phyloP scores from a whole-genome alignment of 2,113 vertebrate species.

The Triplophysa siluroides region DNA sequence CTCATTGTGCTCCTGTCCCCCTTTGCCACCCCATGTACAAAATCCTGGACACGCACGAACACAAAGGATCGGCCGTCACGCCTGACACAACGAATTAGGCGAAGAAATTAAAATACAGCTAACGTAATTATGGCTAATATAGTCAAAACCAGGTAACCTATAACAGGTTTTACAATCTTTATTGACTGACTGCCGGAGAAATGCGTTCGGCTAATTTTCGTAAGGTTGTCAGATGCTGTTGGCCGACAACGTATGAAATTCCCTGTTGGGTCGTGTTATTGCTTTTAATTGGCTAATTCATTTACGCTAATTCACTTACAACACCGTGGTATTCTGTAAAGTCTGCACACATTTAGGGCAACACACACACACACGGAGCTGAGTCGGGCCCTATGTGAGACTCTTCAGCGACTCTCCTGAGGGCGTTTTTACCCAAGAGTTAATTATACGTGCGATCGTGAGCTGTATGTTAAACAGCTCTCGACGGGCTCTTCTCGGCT shows the following conservation, averaged over 20 bases:
- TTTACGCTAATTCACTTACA: constrained; percentile 43
- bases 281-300: constrained; percentile 49
- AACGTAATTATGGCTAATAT: background rate
- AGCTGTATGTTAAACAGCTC: constrained; percentile 40
- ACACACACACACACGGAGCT: background rate
- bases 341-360: constrained; percentile 11
- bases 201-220: constrained; percentile 1
- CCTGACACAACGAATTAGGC: background rate
- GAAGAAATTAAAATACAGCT: background rate
- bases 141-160: background rate
- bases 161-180: constrained; percentile 22
- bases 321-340: constrained; percentile 20
- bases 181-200: constrained; percentile 3
- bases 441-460: constrained; percentile 44
- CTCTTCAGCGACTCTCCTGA: constrained; percentile 9
- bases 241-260: constrained; percentile 19
- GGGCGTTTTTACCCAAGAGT: constrained; percentile 35
- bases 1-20: no score
- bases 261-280: constrained; percentile 41
- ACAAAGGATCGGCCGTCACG: no score
- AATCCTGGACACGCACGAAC: no score
- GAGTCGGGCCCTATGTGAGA: constrained; percentile 20
- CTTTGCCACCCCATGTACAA: no score
- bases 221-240: constrained; percentile 22
- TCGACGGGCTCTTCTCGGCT: constrained; percentile 1